A percentile compares a stretch with the other conserved stretches of the same genome.
phyloP scores from a whole-genome alignment of 2,888 invertebrate genomes.

The Diaperis boleti region DNA sequence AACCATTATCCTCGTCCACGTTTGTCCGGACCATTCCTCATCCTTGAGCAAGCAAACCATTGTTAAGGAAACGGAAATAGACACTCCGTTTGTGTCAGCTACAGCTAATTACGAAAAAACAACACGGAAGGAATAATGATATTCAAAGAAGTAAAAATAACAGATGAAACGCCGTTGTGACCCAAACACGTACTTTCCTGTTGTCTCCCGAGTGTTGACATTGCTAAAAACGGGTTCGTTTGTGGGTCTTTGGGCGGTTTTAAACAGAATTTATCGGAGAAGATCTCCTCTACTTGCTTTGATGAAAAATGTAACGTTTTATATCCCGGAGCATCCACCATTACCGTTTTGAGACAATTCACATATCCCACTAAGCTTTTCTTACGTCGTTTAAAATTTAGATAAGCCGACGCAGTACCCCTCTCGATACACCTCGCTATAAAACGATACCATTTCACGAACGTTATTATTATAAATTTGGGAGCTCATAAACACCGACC shows the following conservation, averaged over 20 bases:
- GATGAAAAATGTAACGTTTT: constrained; percentile 4
- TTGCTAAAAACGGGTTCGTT: not conserved
- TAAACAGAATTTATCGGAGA: not conserved
- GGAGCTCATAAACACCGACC: constrained; percentile 2
- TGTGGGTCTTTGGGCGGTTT: not conserved
- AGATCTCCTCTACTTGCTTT: not conserved
- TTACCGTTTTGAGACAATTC: too few species aligned
- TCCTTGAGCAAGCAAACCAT: constrained; percentile 25
- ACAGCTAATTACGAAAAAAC: constrained; percentile 32
- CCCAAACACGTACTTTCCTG: not conserved
- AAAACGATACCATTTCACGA: not conserved
- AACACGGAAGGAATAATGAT: not conserved
- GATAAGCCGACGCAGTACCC: not conserved
- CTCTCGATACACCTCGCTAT: not conserved
- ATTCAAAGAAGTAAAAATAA: constrained; percentile 13
- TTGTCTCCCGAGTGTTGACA: not conserved
- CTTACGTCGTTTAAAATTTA: not conserved
- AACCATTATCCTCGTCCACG: constrained; percentile 24
- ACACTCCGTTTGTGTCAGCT: constrained; percentile 28
- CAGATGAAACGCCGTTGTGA: constrained; percentile 1
- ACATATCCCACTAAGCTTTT: too few species aligned
- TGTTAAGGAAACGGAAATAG: constrained; percentile 29
- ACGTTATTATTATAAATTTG: constrained; percentile 2
- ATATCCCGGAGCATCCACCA: not conserved
- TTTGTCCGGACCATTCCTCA: constrained; percentile 20